A percentile compares a stretch with the other conserved stretches of the same genome.
phyloP scores from a whole-genome alignment of 2,113 vertebrate species.

The Myotis yumanensis region DNA sequence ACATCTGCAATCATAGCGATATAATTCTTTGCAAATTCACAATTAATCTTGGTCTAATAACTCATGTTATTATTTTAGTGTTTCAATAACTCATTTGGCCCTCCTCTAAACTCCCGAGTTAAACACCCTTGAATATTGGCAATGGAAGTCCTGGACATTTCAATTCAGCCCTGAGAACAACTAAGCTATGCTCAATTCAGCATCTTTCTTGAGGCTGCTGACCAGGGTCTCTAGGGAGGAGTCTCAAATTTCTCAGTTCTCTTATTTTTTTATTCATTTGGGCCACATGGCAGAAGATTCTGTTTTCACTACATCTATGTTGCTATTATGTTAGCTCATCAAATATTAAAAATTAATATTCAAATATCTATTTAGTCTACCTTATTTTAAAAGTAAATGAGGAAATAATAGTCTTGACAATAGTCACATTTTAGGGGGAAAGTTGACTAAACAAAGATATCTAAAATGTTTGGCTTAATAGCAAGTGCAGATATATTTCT shows the following conservation, averaged over 20 bases:
- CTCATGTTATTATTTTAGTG: not conserved
- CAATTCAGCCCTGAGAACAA: not conserved
- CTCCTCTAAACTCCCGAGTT: not conserved
- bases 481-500: not conserved
- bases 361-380: constrained; percentile 1
- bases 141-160: not conserved
- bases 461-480: not conserved
- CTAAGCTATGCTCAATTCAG: not conserved
- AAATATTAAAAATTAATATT: not conserved
- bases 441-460: not conserved
- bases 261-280: constrained; percentile 24
- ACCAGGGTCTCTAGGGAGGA: not conserved
- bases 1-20: not conserved
- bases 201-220: not conserved
- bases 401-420: not conserved
- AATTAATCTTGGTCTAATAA: not conserved
- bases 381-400: constrained; percentile 35
- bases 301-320: not conserved
- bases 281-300: not conserved
- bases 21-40: not conserved
- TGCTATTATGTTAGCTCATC: not conserved
- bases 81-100: not conserved
- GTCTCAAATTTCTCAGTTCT: not conserved
- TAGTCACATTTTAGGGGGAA: not conserved
- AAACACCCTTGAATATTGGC: not conserved